Base-by-base conservation (phyloP, 2,888 invertebrate genomes). In the Venusia cambrica region DNA sequence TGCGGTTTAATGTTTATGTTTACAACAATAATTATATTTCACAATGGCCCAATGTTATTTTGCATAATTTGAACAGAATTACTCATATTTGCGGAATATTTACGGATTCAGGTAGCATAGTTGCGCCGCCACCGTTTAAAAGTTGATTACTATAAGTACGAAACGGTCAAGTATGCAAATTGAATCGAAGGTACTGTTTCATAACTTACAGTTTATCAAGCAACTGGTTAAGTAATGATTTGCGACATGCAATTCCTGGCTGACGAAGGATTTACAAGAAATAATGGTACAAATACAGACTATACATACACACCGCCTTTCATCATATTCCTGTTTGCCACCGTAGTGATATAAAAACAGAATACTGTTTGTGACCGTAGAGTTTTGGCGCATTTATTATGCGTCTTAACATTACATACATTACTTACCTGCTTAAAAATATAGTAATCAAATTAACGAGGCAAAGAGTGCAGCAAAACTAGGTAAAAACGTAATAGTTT, bases 61-160 rank as follows among this genome's bases (percentile, higher is more conserved):
- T n/a, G n/a, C n/a, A 59, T 57, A 59, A 62, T 58, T 62, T 62
- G 57, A 38, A 52, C 42, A 61, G n/a, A 63, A 64, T 62, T 58
- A 57, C 55, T 54, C 42, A 46, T 60, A 57, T 51, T 56, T 29
- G 38, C 48, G 41, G 47, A 45, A 48, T 45, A 49, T 56, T 57
- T 38, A 38, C 44, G n/a, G n/a, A n/a, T n/a, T n/a, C n/a, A n/a
- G n/a, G 48, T 39, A 32, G 44, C 51, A 51, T 35, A 45, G 45
- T 56, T 33, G 33, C 44, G 54, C 48, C 49, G 33, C n/a, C n/a
- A n/a, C n/a, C n/a, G n/a, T n/a, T 30, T 57, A 40, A 51, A 54
- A 57, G 61, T 57, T 62, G 55, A 62, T 66, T 55, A 51, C 48
- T 46, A 39, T 35, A 35, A 44, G 45, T 51, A 51, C 44, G 45